These are phyloP conservation scores for Palythoa heliodiscus DNA, from an alignment of 92 coral and sea anemone genomes.

Conservation along the genomic window DNA sequence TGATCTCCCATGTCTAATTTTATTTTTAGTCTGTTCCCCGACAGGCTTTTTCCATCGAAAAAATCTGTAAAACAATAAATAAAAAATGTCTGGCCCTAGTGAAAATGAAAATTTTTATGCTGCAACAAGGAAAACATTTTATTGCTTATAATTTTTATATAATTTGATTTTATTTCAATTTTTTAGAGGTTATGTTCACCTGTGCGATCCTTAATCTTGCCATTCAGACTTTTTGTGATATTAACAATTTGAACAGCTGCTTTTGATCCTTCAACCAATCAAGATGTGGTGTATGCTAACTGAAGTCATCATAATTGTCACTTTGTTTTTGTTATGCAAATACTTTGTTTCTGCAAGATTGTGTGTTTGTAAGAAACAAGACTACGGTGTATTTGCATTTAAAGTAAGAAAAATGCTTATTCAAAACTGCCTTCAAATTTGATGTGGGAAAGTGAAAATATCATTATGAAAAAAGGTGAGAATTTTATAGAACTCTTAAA, in stretches of 20 bases:
- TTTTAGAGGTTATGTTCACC: slow-evolving; percentile 8
- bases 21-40: no score
- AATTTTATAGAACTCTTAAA: neutral
- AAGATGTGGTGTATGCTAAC: neutral
- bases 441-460: neutral
- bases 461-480: slow-evolving; percentile 9
- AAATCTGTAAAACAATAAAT: no score
- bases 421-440: neutral
- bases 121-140: neutral
- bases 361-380: neutral
- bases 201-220: slow-evolving; percentile 11
- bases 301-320: slow-evolving; percentile 24
- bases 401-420: slow-evolving; percentile 10
- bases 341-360: slow-evolving; percentile 17
- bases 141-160: neutral
- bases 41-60: no score
- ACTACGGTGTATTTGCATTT: slow-evolving; percentile 21
- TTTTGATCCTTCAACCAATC: slow-evolving; percentile 21
- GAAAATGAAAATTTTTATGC: neutral
- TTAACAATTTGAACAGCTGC: slow-evolving; percentile 35
- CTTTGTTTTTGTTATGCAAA: slow-evolving; percentile 45
- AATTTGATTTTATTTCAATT: slow-evolving; percentile 7
- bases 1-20: no score
- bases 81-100: neutral
- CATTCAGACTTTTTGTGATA: slow-evolving; percentile 29